Evolutionary conservation across 1,140 invertebrate genomes (phyloP).

Genomic region (Drosophila punjabiensis): DNA sequence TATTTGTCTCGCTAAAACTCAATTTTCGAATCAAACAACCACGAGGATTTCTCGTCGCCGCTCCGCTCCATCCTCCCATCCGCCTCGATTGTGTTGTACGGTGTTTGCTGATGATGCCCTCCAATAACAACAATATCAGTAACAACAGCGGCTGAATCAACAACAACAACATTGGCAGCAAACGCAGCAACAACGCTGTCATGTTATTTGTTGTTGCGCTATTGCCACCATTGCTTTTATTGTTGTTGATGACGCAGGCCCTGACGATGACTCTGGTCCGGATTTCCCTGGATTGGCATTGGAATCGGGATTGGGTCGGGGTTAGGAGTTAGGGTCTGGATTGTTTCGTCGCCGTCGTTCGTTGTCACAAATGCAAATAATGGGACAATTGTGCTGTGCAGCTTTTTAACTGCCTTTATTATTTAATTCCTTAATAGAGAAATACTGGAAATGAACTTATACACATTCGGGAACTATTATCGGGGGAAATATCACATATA

Average conservation of each 20-base stretch:
- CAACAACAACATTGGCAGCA: constrained; percentile 42
- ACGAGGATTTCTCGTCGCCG: constrained; percentile 64
- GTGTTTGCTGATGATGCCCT: constrained; percentile 70
- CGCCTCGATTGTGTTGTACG: constrained; percentile 28
- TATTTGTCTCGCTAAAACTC: constrained; percentile 80
- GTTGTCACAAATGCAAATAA: constrained; percentile 84
- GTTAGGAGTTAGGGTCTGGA: not conserved
- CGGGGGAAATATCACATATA: not conserved
- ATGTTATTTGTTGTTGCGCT: constrained; percentile 59
- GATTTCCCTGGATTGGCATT: constrained; percentile 25
- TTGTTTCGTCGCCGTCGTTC: constrained; percentile 21
- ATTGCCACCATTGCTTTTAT: constrained; percentile 71
- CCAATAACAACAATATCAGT: constrained; percentile 37
- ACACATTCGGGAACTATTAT: not conserved
- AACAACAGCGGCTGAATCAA: constrained; percentile 44
- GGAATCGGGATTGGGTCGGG: constrained; percentile 4
- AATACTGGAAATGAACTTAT: constrained; percentile 7
- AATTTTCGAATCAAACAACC: constrained; percentile 81
- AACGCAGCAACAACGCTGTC: constrained; percentile 42
- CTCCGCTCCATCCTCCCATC: constrained; percentile 4
- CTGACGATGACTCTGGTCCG: constrained; percentile 35
- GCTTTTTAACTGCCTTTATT: constrained; percentile 74
- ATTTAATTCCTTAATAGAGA: constrained; percentile 75
- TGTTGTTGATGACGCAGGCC: constrained; percentile 69
- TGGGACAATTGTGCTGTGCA: constrained; percentile 75